These are phyloP conservation scores for Drosophila stalkeri DNA, from an alignment of 2,888 invertebrate genomes.

Conservation along the genomic window DNA sequence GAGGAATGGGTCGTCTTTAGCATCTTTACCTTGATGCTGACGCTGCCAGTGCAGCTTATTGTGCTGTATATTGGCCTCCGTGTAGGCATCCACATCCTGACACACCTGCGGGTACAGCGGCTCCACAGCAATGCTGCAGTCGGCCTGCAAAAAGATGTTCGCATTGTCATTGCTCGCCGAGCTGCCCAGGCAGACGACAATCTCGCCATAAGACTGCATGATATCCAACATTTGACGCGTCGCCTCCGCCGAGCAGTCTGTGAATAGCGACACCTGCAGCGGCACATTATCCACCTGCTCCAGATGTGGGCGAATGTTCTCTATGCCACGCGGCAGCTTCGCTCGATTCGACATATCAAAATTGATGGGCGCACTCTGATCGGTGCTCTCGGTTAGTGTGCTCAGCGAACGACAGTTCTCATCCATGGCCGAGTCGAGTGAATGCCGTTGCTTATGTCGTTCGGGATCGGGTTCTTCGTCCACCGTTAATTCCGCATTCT, in stretches of 20 bases:
- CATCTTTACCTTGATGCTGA: conserved; percentile 44
- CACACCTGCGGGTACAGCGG: conserved; percentile 95
- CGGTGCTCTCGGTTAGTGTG: conserved; percentile 94
- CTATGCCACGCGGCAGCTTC: conserved; percentile 97
- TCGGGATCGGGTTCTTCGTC: conserved; percentile 40
- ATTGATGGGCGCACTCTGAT: conserved; percentile 95
- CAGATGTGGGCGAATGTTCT: conserved; percentile 97
- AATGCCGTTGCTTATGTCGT: conserved; percentile 84
- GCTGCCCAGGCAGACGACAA: conserved; percentile 97
- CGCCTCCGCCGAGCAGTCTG: conserved; percentile 97
- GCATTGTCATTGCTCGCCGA: conserved; percentile 94
- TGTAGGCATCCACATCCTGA: conserved; percentile 84
- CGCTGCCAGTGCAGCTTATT: conserved; percentile 81
- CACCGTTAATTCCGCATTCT: conserved; percentile 53
- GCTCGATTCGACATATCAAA: conserved; percentile 97
- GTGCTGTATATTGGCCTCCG: conserved; percentile 83
- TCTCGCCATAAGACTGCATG: conserved; percentile 98
- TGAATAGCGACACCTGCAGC: conserved; percentile 97
- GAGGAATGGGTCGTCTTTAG: conserved; percentile 25
- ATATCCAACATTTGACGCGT: conserved; percentile 97
- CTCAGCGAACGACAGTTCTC: conserved; percentile 92
- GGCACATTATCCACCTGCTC: conserved; percentile 99
- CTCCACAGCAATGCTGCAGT: conserved; percentile 95
- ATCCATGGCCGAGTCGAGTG: conserved; percentile 87
- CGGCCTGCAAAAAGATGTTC: conserved; percentile 96